These are phyloP conservation scores for Epizoanthus illoricatus DNA, from an alignment of 92 coral and sea anemone species.

Conservation along the genomic window DNA sequence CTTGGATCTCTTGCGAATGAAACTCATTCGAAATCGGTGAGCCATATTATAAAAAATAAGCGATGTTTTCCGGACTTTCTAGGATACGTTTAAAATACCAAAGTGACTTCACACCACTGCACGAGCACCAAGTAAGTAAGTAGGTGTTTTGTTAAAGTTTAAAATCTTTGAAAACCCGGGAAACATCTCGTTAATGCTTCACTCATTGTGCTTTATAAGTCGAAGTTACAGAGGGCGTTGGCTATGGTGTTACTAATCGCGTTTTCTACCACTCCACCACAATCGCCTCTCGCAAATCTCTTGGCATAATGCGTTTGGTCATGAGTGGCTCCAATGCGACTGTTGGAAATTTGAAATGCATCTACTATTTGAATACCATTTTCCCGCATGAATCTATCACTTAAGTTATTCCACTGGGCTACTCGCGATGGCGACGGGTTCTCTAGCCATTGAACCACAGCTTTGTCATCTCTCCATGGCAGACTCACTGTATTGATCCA, in stretches of 20 bases:
- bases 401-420: constrained; percentile 70
- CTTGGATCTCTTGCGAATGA: no score
- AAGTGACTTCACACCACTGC: no score
- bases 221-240: constrained; percentile 87
- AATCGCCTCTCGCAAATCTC: constrained; percentile 80
- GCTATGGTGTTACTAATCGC: constrained; percentile 89
- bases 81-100: no score
- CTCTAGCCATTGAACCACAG: constrained; percentile 89
- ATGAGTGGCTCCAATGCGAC: constrained; percentile 92
- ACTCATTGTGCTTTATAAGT: constrained; percentile 28
- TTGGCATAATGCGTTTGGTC: constrained; percentile 97
- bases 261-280: constrained; percentile 97
- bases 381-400: constrained; percentile 69
- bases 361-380: constrained; percentile 85
- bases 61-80: no score
- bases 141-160: no score
- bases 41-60: no score
- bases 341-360: constrained; percentile 94
- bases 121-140: no score
- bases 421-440: constrained; percentile 93
- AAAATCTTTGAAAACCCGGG: no score
- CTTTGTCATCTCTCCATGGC: constrained; percentile 91
- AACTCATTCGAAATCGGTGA: no score
- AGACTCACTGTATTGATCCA: constrained; percentile 95
- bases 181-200: no score